Evolutionary conservation across 1,140 invertebrate species (phyloP).

Genomic region (Hydropsyche tenuis): DNA sequence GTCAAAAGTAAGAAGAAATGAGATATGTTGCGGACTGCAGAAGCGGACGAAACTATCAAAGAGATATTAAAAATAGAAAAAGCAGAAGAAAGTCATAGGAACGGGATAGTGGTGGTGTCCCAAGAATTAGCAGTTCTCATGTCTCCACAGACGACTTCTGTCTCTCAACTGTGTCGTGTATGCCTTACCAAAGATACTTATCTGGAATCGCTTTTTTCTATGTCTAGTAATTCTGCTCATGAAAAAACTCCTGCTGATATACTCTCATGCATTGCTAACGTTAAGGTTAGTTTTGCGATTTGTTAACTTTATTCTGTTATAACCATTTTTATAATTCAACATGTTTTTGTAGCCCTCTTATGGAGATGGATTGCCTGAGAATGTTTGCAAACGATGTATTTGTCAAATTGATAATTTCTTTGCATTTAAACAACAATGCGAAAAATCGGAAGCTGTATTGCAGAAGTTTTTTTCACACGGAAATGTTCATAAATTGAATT

Average conservation of each 20-base stretch:
- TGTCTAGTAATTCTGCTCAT: conserved; percentile 26
- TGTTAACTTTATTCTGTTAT: conserved; percentile 12
- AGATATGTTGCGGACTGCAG: too few species aligned
- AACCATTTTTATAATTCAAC: too few species aligned
- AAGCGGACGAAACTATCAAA: too few species aligned
- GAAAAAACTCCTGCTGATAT: conserved; percentile 45
- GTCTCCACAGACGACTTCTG: too few species aligned
- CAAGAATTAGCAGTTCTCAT: too few species aligned
- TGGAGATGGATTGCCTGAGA: conserved; percentile 46
- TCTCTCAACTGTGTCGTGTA: conserved; percentile 28
- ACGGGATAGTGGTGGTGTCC: too few species aligned
- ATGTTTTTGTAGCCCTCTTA: conserved; percentile 41
- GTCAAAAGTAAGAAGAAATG: too few species aligned
- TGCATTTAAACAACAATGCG: conserved; percentile 48
- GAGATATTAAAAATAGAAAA: too few species aligned
- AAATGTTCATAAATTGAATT: conserved; percentile 40
- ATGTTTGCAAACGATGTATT: conserved; percentile 44
- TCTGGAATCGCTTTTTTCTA: conserved; percentile 41
- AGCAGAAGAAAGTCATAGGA: too few species aligned
- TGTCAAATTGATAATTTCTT: conserved; percentile 44
- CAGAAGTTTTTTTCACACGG: conserved; percentile 38
- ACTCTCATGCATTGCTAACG: conserved; percentile 41
- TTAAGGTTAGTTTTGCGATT: conserved; percentile 38
- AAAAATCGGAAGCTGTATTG: conserved; percentile 44
- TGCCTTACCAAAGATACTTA: conserved; percentile 41